A percentile compares a stretch with the other conserved stretches of the same genome.
These are phyloP conservation scores for Drosophila pallidifrons DNA, from an alignment of 1,140 invertebrate species.

Conservation along the genomic window DNA sequence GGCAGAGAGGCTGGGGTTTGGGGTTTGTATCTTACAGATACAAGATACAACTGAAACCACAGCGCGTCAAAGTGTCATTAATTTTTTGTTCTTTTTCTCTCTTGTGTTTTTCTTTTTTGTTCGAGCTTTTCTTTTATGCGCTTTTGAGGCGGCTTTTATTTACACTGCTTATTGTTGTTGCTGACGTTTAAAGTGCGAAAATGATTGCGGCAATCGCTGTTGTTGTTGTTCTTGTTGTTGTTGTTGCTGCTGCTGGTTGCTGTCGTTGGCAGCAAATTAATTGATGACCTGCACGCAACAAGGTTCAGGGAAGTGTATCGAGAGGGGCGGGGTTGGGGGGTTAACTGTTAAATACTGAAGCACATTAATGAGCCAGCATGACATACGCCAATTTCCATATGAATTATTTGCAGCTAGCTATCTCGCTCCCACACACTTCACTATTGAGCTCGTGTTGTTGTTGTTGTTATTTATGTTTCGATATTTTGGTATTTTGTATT, in stretches of 20 bases:
- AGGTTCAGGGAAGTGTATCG: background rate
- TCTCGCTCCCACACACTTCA: conserved; percentile 1
- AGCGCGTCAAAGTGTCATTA: conserved; percentile 68
- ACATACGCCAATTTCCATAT: conserved; percentile 67
- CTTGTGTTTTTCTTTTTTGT: conserved; percentile 15
- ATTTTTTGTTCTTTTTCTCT: conserved; percentile 39
- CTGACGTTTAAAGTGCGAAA: conserved; percentile 70
- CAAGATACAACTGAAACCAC: conserved; percentile 60
- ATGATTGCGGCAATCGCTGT: conserved; percentile 22
- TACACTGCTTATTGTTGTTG: conserved; percentile 1
- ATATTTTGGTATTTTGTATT: conserved; percentile 28
- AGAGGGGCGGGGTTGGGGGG: conserved; percentile 16
- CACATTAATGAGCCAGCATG: conserved; percentile 67
- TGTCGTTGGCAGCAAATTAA: conserved; percentile 63
- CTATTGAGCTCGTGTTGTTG: conserved; percentile 11
- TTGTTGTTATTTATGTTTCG: conserved; percentile 12
- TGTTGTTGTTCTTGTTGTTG: background rate
- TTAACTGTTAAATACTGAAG: conserved; percentile 1
- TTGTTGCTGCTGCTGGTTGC: conserved; percentile 7
- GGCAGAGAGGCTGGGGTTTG: conserved; percentile 5
- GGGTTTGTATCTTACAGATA: conserved; percentile 16
- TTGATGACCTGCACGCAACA: conserved; percentile 69
- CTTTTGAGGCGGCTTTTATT: conserved; percentile 22
- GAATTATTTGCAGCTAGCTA: conserved; percentile 51
- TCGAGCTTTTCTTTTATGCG: conserved; percentile 7